Base-by-base conservation (phyloP, 2,797 vertebrate species). In the Falco peregrinus region DNA sequence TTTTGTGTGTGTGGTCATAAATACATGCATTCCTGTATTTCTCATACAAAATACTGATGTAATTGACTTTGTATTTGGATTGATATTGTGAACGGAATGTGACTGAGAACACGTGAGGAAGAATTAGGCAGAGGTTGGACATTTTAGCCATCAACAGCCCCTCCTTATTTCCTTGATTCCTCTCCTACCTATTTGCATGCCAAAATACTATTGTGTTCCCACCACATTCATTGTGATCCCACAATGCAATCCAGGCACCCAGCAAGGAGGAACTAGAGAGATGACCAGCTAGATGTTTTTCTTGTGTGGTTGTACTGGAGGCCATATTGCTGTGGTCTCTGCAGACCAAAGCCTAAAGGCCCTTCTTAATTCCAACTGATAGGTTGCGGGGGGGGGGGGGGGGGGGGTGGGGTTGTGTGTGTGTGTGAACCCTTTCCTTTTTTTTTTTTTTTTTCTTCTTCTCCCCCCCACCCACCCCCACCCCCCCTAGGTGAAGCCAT, bases 371-470 rank as follows among this genome's bases (percentile, higher is more conserved):
- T 70, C 19, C 6, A 43, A 19, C 3, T 41, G 24, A 39, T 10
- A 56, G 22, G 50, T 59, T 5, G 22, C 8, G 77, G n/a, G n/a
- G n/a, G n/a, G n/a, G n/a, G n/a, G n/a, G n/a, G n/a, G n/a, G n/a
- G n/a, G n/a, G n/a, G n/a, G n/a, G n/a, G n/a, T n/a, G n/a, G n/a
- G n/a, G n/a, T n/a, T n/a, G n/a, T n/a, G n/a, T n/a, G n/a, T n/a
- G n/a, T n/a, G n/a, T 35, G 35, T 35, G 7, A 1, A 24, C 43
- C 7, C 10, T 6, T 67, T 10, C 3, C 1, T 7, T 12, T 5
- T 25, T 26, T 5, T 4, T 8, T n/a, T 12, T 10, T 22, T n/a
- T 25, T 31, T 9, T 6, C 4, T 1, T 37, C 35, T 37, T 37
- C 35, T 37, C 10, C 35, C 10, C 35, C 35, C 10, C 35, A 9